Evolutionary conservation across 1,140 invertebrate species (phyloP).

Genomic region (Bombus superbus): DNA sequence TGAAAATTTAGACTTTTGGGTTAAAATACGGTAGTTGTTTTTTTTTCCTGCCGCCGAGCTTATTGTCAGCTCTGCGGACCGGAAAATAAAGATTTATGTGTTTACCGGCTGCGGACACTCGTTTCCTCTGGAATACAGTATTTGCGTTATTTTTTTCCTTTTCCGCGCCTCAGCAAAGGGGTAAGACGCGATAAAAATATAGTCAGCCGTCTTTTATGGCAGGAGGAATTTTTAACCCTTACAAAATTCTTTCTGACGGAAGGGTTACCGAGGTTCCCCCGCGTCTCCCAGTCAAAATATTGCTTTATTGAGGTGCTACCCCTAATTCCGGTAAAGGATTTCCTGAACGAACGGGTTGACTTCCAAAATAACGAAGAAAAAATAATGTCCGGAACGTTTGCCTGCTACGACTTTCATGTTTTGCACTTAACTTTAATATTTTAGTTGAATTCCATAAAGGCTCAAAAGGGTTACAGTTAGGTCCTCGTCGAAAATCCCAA

Average conservation of each 20-base stretch:
- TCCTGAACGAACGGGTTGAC: constrained; percentile 70
- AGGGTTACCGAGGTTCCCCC: constrained; percentile 53
- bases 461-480: constrained; percentile 66
- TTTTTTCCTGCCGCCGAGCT: constrained; percentile 26
- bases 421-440: constrained; percentile 68
- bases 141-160: constrained; percentile 47
- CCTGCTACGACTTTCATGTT: background rate
- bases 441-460: constrained; percentile 52
- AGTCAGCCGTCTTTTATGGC: constrained; percentile 59
- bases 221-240: constrained; percentile 73
- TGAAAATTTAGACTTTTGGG: constrained; percentile 60
- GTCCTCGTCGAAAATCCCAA: background rate
- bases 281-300: constrained; percentile 73
- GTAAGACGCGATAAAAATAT: constrained; percentile 73
- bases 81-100: constrained; percentile 72
- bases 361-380: constrained; percentile 22
- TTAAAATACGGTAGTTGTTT: constrained; percentile 66
- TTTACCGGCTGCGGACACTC: constrained; percentile 61
- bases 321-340: constrained; percentile 70
- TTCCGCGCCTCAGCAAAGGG: constrained; percentile 36
- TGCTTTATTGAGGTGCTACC: constrained; percentile 75
- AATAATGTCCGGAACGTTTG: constrained; percentile 9
- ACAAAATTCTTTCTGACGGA: constrained; percentile 46
- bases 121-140: constrained; percentile 57
- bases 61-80: constrained; percentile 7